phyloP scores from a whole-genome alignment of 2,888 invertebrate species.

The Oscheius onirici region DNA sequence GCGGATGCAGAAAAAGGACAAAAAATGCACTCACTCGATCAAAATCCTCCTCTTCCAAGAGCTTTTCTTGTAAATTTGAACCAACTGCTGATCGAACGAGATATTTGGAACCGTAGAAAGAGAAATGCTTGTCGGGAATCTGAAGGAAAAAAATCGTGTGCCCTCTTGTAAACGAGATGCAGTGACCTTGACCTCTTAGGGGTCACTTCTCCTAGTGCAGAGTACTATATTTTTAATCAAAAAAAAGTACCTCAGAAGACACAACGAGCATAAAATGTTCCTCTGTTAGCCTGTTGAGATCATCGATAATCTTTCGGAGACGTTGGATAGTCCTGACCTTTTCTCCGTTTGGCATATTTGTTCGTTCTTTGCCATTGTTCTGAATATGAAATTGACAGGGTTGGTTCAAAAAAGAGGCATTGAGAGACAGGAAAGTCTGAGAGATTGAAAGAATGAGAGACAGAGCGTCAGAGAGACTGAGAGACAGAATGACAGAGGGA shows the following conservation, averaged over 20 bases:
- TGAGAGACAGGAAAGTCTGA: too few species aligned
- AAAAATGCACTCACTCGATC: too few species aligned
- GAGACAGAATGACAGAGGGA: too few species aligned
- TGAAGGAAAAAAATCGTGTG: not conserved
- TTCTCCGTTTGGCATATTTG: not conserved
- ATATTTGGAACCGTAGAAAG: conserved; percentile 13
- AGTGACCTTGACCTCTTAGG: not conserved
- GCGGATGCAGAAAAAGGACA: too few species aligned
- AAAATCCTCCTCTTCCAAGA: not conserved
- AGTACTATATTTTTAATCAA: too few species aligned
- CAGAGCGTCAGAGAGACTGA: too few species aligned
- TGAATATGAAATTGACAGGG: too few species aligned
- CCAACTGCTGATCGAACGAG: not conserved
- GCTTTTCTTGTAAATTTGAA: not conserved
- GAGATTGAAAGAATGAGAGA: too few species aligned
- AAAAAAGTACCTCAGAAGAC: too few species aligned
- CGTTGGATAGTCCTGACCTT: not conserved
- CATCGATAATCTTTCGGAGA: not conserved
- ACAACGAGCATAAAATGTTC: not conserved
- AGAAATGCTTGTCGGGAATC: conserved; percentile 10
- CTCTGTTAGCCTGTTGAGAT: not conserved
- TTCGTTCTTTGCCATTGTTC: not conserved
- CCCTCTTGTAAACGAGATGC: not conserved
- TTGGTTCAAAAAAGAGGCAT: too few species aligned
- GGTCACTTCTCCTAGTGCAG: too few species aligned